Conservation (phyloP, 2,797 vertebrate species). For the Carcharodon carcharias region DNA sequence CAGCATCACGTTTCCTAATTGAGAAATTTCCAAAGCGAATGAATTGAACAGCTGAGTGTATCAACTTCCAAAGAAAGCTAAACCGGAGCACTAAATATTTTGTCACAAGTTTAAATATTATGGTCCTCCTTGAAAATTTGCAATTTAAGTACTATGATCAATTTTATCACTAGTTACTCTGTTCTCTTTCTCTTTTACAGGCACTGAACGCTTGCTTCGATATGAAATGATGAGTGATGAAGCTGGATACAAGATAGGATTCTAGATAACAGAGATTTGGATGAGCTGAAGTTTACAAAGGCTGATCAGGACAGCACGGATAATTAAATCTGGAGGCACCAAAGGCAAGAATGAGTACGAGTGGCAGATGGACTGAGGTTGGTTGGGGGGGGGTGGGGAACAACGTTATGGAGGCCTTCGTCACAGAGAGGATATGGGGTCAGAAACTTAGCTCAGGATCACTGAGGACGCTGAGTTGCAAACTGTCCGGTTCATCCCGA, state of each 20-base stretch:
- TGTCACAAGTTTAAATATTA: neutral
- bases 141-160: neutral
- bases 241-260: neutral
- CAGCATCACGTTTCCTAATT: neutral
- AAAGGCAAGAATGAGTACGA: neutral
- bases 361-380: neutral
- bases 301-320: too few relatives aligned
- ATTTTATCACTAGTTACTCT: neutral
- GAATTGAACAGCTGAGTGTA: neutral
- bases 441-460: neutral
- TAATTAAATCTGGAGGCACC: neutral
- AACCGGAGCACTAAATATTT: neutral
- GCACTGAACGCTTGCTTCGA: neutral
- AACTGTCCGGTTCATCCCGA: neutral
- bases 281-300: too few relatives aligned
- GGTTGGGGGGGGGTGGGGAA: too few relatives aligned
- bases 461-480: neutral
- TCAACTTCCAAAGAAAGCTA: neutral
- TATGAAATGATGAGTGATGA: neutral
- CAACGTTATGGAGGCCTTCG: neutral
- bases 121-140: neutral
- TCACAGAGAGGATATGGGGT: neutral
- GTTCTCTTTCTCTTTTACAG: neutral
- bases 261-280: too few relatives aligned
- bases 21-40: neutral